Conservation (phyloP, 2,888 invertebrate genomes). For the Hypomecis atomaria region DNA sequence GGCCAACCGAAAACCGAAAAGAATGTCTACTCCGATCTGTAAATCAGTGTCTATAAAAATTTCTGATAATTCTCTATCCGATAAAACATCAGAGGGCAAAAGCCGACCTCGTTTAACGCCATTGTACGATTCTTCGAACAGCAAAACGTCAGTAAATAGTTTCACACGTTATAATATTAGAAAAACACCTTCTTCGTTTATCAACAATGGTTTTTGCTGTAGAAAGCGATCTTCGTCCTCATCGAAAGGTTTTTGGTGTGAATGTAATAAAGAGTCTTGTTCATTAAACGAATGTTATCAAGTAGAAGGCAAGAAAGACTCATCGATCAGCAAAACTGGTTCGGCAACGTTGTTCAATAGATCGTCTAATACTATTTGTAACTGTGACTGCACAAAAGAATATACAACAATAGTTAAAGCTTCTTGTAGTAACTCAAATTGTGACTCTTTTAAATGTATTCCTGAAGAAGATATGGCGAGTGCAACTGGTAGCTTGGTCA, state of each 20-base stretch:
- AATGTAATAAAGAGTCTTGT: neutral
- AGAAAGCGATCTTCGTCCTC: neutral
- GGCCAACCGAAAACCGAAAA: neutral
- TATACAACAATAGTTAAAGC: neutral
- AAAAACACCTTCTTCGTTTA: conserved; percentile 4
- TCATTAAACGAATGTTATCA: neutral
- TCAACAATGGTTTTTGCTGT: conserved; percentile 1
- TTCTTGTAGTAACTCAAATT: conserved; percentile 10
- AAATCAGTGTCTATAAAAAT: conserved; percentile 8
- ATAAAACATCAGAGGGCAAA: neutral
- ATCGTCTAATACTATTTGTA: neutral
- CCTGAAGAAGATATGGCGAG: conserved; percentile 15
- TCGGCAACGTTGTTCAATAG: neutral
- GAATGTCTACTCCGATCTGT: neutral
- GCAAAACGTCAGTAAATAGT: conserved; percentile 6
- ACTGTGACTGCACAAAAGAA: neutral
- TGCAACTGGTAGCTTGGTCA: conserved; percentile 27
- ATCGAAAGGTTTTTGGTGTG: neutral
- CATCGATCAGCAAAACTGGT: neutral
- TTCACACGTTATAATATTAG: conserved; percentile 8
- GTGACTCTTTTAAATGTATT: conserved; percentile 13
- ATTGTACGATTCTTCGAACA: neutral
- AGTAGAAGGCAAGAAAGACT: neutral
- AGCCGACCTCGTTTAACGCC: conserved; percentile 1
- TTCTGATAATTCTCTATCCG: neutral